Percentiles rank a stretch among this genome's conserved stretches.
Evolutionary conservation across 2,113 vertebrate genomes (phyloP).

Genomic region (Dryoscopus gambensis): DNA sequence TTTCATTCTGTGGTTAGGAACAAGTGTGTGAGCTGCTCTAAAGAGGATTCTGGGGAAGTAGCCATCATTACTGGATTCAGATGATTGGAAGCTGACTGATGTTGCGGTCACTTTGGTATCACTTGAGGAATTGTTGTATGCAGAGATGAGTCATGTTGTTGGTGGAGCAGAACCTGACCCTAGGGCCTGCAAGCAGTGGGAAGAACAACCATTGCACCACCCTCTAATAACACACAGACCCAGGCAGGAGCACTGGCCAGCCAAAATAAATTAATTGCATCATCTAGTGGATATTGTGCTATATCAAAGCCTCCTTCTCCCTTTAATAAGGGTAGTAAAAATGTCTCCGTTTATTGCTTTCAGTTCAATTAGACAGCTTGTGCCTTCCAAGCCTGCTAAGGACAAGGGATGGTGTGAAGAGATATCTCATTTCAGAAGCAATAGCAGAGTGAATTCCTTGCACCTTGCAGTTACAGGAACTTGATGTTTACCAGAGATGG

Average conservation of each 20-base stretch:
- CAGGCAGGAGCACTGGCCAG: slow-evolving; percentile 9
- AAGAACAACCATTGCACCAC: slow-evolving; percentile 52
- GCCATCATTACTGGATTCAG: slow-evolving; percentile 26
- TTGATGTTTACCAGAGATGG: neutral
- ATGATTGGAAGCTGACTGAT: slow-evolving; percentile 46
- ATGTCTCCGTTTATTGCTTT: slow-evolving; percentile 36
- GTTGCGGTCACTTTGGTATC: slow-evolving; percentile 51
- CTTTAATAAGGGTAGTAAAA: slow-evolving; percentile 48
- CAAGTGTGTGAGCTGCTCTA: slow-evolving; percentile 27
- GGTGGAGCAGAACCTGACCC: slow-evolving; percentile 59
- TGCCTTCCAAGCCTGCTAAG: neutral
- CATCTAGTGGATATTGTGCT: slow-evolving; percentile 56
- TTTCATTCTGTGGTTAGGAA: slow-evolving; percentile 20
- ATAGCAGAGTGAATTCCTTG: neutral
- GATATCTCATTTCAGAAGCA: neutral
- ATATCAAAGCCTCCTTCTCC: slow-evolving; percentile 48
- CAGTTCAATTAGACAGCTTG: neutral
- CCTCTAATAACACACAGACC: slow-evolving; percentile 62
- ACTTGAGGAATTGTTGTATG: slow-evolving; percentile 54
- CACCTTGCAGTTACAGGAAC: neutral
- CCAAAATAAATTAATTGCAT: slow-evolving; percentile 69
- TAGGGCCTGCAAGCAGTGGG: slow-evolving; percentile 35
- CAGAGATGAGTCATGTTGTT: slow-evolving; percentile 62
- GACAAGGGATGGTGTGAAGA: neutral
- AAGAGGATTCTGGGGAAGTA: slow-evolving; percentile 30